Evolutionary conservation across 2,797 vertebrate species (phyloP), one percentile per base, ranked within the genome.

Genomic region (Gambelia wislizenii): DNA sequence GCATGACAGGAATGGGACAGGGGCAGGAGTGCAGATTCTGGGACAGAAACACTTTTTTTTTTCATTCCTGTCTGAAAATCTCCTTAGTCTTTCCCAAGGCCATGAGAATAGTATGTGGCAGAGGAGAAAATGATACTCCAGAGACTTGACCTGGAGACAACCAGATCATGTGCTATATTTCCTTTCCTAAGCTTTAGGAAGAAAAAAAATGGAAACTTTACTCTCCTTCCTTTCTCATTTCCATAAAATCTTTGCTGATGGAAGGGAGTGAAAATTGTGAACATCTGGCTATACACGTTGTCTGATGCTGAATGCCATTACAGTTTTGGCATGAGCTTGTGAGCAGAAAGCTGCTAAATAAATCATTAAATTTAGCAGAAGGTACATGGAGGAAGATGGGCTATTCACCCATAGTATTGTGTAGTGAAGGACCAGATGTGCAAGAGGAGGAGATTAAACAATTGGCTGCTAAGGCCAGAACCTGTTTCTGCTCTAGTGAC

Each of bases 281-380:
- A 95, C 95, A 96, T 95, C 95, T 95, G 96, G 93, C 82, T 89
- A 33, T 85, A 89, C 16, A 83, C 61, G 0, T 77, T 91, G 89
- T 92, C 6, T 83, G 2, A 86, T 91, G 86, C 87, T 89, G 91
- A 95, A 94, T 94, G 93, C 91, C 90, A 94, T 95, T 94, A 93
- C 25, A 0, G 0, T 81, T 90, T 90, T 95, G 94, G 94, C 94
- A 95, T 6, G 2, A 94, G 91, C 86, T 88, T 2, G 49, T 87
- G 87, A 95, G 89, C 91, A 64, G 7, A 59, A 81, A 39, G 59
- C 20, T 27, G 87, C 91, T 94, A 95, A 95, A 95, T 94, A 95
- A 96, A 95, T 95, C 92, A 94, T 92, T 95, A 94, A 92, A 93
- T 94, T 85, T 93, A 94, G 79, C 91, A 93, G 90, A 93, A 93